Conservation (phyloP, 2,113 vertebrate species). For the human (Homo sapiens) region DNA sequence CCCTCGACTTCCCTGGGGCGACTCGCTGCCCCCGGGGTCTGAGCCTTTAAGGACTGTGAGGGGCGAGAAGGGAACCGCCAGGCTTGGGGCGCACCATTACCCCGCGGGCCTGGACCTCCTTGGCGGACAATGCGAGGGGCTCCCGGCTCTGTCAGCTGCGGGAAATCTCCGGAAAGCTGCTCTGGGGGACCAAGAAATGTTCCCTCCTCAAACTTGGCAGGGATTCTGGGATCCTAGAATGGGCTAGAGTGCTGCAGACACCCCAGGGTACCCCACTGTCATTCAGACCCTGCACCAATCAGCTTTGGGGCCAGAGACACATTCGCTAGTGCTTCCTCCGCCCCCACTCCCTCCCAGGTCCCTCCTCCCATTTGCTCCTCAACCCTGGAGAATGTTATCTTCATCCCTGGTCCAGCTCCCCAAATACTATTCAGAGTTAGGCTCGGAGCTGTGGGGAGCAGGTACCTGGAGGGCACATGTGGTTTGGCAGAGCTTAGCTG, state of each 20-base stretch:
- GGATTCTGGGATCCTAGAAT: background rate
- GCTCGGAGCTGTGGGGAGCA: background rate
- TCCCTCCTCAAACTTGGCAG: background rate
- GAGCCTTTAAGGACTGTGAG: slow-evolving; percentile 68
- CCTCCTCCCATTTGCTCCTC: background rate
- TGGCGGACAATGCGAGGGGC: background rate
- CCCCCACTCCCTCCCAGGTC: background rate
- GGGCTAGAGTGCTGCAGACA: background rate
- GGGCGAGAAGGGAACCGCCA: slow-evolving; percentile 12
- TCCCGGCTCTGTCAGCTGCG: background rate
- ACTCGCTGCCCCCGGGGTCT: slow-evolving; percentile 60
- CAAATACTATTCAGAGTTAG: background rate
- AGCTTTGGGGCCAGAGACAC: background rate
- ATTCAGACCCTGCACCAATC: background rate
- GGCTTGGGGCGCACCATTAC: background rate
- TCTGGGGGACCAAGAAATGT: background rate
- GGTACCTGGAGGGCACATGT: too few relatives aligned
- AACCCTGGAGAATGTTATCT: background rate
- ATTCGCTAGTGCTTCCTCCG: background rate
- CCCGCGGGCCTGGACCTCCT: background rate
- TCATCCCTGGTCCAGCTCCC: background rate
- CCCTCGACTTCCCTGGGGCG: background rate
- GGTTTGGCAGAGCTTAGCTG: background rate
- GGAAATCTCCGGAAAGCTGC: background rate
- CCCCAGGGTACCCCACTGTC: background rate